These are phyloP conservation scores for Thalassoma bifasciatum DNA, from an alignment of 2,113 vertebrate genomes.

Conservation along the genomic window DNA sequence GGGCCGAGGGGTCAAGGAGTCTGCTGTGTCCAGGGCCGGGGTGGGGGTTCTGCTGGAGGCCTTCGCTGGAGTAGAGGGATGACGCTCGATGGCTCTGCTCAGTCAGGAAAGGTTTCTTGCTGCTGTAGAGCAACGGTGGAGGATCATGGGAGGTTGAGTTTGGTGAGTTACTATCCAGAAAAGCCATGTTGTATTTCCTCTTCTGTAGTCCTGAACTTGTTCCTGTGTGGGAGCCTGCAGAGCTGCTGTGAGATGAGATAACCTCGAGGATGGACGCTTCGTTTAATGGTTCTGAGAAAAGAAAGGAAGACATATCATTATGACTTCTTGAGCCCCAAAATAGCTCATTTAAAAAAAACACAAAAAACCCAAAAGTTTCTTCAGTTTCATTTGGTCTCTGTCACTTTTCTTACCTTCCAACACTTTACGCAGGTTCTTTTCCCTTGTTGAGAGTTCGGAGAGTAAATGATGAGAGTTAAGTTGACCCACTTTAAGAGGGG, in stretches of 20 bases:
- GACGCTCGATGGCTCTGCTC: slow-evolving; percentile 84
- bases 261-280: slow-evolving; percentile 92
- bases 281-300: slow-evolving; percentile 88
- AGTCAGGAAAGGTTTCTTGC: slow-evolving; percentile 78
- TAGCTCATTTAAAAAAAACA: too few relatives aligned
- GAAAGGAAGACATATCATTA: not conserved
- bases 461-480: slow-evolving; percentile 95
- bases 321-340: too few relatives aligned
- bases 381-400: not conserved
- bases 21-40: slow-evolving; percentile 75
- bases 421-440: slow-evolving; percentile 93
- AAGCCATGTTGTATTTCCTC: slow-evolving; percentile 93
- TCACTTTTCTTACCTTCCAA: slow-evolving; percentile 87
- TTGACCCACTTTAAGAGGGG: slow-evolving; percentile 92
- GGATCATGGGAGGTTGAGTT: slow-evolving; percentile 86
- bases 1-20: slow-evolving; percentile 91
- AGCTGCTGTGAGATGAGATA: slow-evolving; percentile 89
- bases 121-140: slow-evolving; percentile 73
- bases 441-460: slow-evolving; percentile 92
- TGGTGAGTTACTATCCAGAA: slow-evolving; percentile 85
- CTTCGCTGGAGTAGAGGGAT: slow-evolving; percentile 85
- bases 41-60: slow-evolving; percentile 83
- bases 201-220: slow-evolving; percentile 86
- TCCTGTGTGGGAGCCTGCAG: slow-evolving; percentile 78
- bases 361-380: not conserved